Evolutionary conservation across 2,113 vertebrate species (phyloP).

Genomic region (Cisticola juncidis): DNA sequence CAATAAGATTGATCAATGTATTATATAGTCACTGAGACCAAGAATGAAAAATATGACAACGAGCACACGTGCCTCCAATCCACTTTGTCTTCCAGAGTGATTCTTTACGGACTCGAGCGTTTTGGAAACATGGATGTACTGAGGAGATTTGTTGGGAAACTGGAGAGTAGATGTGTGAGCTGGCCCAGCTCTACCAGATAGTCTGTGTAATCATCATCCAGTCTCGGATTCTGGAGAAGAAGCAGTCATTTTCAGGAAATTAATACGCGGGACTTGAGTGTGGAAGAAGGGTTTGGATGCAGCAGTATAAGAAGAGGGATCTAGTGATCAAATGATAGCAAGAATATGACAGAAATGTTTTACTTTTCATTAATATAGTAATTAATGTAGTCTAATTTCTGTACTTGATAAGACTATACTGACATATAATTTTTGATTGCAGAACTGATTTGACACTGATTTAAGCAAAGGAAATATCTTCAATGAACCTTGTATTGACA

Average conservation of each 20-base stretch:
- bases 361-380: not conserved
- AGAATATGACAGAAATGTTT: not conserved
- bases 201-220: not conserved
- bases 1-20: not conserved
- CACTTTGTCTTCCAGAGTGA: not conserved
- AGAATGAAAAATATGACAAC: not conserved
- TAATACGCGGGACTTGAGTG: not conserved
- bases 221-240: not conserved
- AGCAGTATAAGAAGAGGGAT: not conserved
- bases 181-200: not conserved
- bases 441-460: not conserved
- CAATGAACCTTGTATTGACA: not conserved
- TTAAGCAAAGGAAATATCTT: not conserved
- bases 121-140: not conserved
- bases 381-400: not conserved
- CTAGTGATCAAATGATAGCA: not conserved
- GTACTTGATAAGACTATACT: not conserved
- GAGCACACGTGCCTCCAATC: not conserved
- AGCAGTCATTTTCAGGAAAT: not conserved
- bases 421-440: not conserved
- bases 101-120: fast-evolving
- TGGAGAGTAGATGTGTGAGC: not conserved
- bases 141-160: not conserved
- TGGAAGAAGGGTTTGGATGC: not conserved
- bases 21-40: not conserved